These are phyloP conservation scores for Calameuta pallipes DNA, from an alignment of 2,888 invertebrate species.

Conservation along the genomic window DNA sequence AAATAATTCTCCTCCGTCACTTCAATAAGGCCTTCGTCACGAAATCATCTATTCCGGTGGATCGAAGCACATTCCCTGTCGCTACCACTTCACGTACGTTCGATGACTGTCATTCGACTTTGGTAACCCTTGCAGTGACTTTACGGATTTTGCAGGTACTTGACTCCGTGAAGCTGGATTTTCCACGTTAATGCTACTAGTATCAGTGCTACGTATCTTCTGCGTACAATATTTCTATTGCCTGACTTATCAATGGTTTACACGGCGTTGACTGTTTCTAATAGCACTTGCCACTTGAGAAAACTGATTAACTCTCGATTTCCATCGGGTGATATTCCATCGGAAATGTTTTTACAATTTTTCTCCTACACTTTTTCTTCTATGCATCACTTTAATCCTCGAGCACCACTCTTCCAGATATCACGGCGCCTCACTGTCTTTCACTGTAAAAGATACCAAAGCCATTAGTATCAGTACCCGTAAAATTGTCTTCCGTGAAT, in stretches of 20 bases:
- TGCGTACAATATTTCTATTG: neutral
- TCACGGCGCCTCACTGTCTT: neutral
- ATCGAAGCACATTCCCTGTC: neutral
- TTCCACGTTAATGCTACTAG: neutral
- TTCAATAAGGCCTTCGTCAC: constrained; percentile 38
- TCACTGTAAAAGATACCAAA: neutral
- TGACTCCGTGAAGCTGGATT: neutral
- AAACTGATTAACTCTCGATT: neutral
- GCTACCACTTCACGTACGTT: neutral
- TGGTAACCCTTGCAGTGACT: neutral
- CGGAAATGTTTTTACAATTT: neutral
- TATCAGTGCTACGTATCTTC: neutral
- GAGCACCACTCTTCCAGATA: neutral
- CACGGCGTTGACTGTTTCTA: neutral
- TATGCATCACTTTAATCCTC: neutral
- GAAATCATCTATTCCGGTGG: constrained; percentile 33
- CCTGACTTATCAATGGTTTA: neutral
- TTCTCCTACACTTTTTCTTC: neutral
- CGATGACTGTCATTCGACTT: neutral
- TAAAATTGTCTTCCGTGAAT: neutral
- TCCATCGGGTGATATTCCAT: neutral
- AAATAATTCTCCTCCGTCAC: neutral
- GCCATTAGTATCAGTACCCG: neutral
- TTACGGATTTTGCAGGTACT: neutral
- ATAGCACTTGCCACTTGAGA: neutral